Evolutionary conservation across 2,888 invertebrate genomes (phyloP).

Genomic region (Anoplius nigerrimus): DNA sequence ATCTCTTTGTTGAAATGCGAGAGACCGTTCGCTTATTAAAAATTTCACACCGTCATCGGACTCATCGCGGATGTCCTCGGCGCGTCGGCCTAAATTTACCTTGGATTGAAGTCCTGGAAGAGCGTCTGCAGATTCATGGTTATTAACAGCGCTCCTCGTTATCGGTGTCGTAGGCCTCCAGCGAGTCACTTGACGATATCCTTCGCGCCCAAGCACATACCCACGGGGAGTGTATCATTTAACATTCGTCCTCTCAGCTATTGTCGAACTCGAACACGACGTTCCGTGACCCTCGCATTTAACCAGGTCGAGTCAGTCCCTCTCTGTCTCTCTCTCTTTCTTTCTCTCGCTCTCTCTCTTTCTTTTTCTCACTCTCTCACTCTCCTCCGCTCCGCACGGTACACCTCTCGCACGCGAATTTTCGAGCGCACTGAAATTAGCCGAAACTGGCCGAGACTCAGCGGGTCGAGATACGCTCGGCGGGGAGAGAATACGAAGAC

Average conservation of each 20-base stretch:
- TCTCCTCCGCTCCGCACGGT: too few species aligned
- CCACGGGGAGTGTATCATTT: slow-evolving; percentile 45
- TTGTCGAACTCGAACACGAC: too few species aligned
- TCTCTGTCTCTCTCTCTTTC: too few species aligned
- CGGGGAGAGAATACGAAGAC: slow-evolving; percentile 1
- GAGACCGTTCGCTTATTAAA: too few species aligned
- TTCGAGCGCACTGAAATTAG: slow-evolving; percentile 54
- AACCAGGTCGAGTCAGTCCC: slow-evolving; percentile 21
- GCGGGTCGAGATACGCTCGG: slow-evolving; percentile 31
- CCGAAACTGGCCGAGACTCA: slow-evolving; percentile 33
- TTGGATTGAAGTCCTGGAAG: slow-evolving; percentile 94
- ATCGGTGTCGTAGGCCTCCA: slow-evolving; percentile 23
- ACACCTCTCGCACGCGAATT: slow-evolving; percentile 39
- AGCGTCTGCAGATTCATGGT: slow-evolving; percentile 91
- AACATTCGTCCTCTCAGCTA: slow-evolving; percentile 35
- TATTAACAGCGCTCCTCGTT: slow-evolving; percentile 55
- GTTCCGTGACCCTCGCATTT: too few species aligned
- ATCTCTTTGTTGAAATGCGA: too few species aligned
- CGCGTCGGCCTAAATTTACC: slow-evolving; percentile 77
- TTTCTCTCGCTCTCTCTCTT: too few species aligned
- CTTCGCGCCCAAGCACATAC: slow-evolving; percentile 38
- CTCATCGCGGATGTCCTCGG: too few species aligned
- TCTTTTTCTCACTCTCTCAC: too few species aligned
- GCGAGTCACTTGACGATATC: slow-evolving; percentile 50
- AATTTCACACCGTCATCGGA: too few species aligned